Base-by-base conservation (phyloP, 2,888 invertebrate species). In the Caenorhabditis sp. region DNA sequence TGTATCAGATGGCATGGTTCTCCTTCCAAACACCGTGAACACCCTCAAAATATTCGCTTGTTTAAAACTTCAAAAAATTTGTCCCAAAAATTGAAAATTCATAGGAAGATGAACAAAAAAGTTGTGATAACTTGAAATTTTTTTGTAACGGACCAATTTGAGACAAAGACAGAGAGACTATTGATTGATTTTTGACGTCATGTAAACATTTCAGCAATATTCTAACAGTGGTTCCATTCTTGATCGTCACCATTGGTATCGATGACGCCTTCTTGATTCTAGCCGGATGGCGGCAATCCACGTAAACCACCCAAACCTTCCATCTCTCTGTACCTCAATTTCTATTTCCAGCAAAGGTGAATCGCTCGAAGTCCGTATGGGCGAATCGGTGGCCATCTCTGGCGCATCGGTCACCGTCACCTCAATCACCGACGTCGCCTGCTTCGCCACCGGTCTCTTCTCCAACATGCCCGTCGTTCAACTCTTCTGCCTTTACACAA, bases 381-480 rank as follows among this genome's bases (percentile, higher is more conserved):
- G 77, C n/a, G 74, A 81, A 58, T 68, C 80, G 0, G 74, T 81
- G 0, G 73, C 79, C 14, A 78, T 82, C 2, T 81, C 82, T 3
- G 82, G 82, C 1, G 82, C 82, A 1, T 82, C 82, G 1, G 82
- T 82, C 0, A 78, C 80, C 10, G 82, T 82, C 14, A 82, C 82
- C 1, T 82, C 82, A 1, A 76, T 76, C n/a, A 78, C 59, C 17
- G 86, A 86, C 63, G 85, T 86, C 1, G 76, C 86, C 38, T 85
- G 85, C 59, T 86, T 86, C 54, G 83, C 80, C n/a, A 84, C 84
- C 21, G 86, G 86, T 8, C 62, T 86, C 17, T 80, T 85, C 65
- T 85, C 85, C 0, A 84, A 85, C 52, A 78, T 86, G 81, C 86
- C 86, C 1, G 85, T 86, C 12, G 85, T 86, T 8, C 83, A 78